A percentile compares a stretch with the other conserved stretches of the same genome.
Conservation (phyloP, 2,888 invertebrate genomes). For the Yponomeuta evonymella region DNA sequence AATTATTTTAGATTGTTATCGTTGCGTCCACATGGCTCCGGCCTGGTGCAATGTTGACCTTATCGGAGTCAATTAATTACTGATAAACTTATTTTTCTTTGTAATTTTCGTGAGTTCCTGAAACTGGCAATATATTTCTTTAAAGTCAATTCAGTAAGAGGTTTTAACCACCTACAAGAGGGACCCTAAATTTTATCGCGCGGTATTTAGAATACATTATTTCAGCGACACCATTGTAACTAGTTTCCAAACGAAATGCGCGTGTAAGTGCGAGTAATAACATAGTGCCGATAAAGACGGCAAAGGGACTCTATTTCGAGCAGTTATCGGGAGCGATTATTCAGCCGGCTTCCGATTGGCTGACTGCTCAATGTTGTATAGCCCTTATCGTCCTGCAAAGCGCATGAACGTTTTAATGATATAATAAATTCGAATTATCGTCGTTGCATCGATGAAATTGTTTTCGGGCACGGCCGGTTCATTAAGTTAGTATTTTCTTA, state of each 20-base stretch:
- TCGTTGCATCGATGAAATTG: conserved; percentile 51
- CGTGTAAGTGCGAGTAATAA: not conserved
- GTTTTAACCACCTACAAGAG: too few relatives aligned
- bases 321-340: conserved; percentile 13
- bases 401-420: conserved; percentile 64
- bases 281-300: not conserved
- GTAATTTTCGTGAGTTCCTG: too few relatives aligned
- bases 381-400: conserved; percentile 47
- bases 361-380: conserved; percentile 32
- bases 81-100: too few relatives aligned
- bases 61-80: too few relatives aligned
- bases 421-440: conserved; percentile 69
- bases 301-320: not conserved
- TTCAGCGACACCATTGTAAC: not conserved
- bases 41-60: too few relatives aligned
- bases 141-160: too few relatives aligned
- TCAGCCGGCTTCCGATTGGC: conserved; percentile 23
- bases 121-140: too few relatives aligned
- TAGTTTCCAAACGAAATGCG: not conserved
- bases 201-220: not conserved
- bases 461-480: conserved; percentile 56
- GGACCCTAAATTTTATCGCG: too few relatives aligned
- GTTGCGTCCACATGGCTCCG: too few relatives aligned
- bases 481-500: conserved; percentile 53
- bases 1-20: too few relatives aligned